A percentile compares a stretch with the other conserved stretches of the same genome.
Conservation (phyloP, 35 echinoderm and acorn worm species). For the Stichopus chloronotus region DNA sequence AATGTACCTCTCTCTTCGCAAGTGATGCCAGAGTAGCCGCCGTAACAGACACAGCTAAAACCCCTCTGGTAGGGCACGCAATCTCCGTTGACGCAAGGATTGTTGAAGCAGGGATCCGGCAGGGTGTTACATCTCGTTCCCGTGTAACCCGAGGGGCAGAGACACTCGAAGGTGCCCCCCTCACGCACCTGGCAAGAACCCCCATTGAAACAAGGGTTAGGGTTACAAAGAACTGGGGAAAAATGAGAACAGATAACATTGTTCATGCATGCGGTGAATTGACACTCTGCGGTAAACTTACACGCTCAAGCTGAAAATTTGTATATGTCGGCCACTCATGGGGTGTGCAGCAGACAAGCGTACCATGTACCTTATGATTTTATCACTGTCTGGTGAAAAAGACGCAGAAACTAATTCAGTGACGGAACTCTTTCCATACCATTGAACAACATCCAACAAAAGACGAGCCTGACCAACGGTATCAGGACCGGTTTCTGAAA, state of each 20-base stretch:
- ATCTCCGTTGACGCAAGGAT: conserved; percentile 28
- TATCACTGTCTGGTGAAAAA: no score
- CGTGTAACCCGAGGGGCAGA: background rate
- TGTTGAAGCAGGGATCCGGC: background rate
- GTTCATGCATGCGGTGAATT: background rate
- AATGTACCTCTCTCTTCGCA: conserved; percentile 39
- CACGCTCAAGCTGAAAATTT: background rate
- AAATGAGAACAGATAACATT: background rate
- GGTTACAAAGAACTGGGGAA: conserved; percentile 18
- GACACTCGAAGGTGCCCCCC: background rate
- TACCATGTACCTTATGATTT: no score
- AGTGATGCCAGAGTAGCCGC: background rate
- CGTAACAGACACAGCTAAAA: conserved; percentile 16
- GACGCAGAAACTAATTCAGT: no score
- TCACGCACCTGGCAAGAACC: conserved; percentile 12
- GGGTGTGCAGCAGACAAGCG: background rate
- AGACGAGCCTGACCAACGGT: no score
- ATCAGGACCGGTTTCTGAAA: no score
- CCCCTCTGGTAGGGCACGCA: conserved; percentile 3
- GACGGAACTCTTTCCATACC: no score
- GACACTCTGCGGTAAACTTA: background rate
- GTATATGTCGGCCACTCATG: background rate
- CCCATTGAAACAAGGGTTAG: conserved; percentile 50
- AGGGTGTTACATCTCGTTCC: background rate
- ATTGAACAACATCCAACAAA: no score